Evolutionary conservation across 2,113 vertebrate species (phyloP).

Genomic region (Agapornis roseicollis): DNA sequence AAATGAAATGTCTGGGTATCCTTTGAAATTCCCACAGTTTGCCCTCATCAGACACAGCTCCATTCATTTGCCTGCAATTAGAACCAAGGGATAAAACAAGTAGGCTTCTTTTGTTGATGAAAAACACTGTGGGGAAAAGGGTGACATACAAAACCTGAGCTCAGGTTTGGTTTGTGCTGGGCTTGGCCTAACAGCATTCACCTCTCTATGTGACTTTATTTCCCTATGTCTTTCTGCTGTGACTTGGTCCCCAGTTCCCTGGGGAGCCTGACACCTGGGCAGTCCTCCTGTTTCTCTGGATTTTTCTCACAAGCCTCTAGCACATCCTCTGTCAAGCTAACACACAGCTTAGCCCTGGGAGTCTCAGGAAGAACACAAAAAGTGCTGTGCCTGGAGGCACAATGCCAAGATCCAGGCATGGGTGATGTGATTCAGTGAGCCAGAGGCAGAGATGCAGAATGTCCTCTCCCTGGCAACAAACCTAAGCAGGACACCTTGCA

Average conservation of each 20-base stretch:
- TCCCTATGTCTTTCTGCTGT: background rate
- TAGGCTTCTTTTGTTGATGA: background rate
- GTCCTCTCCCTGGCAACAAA: background rate
- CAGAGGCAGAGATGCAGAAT: conserved; percentile 1
- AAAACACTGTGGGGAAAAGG: background rate
- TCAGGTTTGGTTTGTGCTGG: background rate
- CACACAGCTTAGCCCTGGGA: background rate
- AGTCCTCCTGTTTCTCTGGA: background rate
- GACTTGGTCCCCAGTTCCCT: background rate
- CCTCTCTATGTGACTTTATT: background rate
- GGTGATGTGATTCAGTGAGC: background rate
- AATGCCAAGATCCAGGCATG: background rate
- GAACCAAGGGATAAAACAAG: background rate
- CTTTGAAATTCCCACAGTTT: background rate
- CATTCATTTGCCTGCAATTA: background rate
- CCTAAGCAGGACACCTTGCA: background rate
- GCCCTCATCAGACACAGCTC: background rate
- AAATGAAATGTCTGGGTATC: background rate
- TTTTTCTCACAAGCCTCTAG: background rate
- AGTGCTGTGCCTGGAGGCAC: background rate
- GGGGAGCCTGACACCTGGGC: background rate
- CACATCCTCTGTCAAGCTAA: background rate
- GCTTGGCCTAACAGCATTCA: background rate
- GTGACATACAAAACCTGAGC: background rate
- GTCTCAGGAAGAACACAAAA: background rate